Conservation (phyloP, 1,140 invertebrate species). For the Hyphantria cunea region DNA sequence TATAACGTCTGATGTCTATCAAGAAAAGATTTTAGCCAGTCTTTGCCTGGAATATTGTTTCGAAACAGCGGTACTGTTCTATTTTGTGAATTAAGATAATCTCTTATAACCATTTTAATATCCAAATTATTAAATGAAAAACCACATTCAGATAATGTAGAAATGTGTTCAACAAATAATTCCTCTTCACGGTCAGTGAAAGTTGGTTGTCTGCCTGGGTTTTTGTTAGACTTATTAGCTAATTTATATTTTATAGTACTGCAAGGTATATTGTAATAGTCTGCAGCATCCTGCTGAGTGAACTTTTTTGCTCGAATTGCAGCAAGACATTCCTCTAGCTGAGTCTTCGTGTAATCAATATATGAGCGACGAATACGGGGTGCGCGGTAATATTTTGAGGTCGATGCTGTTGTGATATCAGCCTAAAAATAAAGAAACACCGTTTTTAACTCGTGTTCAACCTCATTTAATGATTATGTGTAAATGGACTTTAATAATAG, state of each 20-base stretch:
- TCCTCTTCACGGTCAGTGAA: background rate
- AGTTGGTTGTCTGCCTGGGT: background rate
- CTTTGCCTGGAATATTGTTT: slow-evolving; percentile 1
- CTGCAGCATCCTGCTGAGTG: background rate
- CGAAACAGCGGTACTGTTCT: background rate
- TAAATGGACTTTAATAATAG: too few species aligned
- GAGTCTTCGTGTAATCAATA: background rate
- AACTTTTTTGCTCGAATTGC: background rate
- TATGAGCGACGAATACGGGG: background rate
- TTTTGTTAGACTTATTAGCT: background rate
- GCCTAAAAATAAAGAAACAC: background rate
- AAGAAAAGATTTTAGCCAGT: background rate
- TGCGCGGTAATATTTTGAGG: background rate
- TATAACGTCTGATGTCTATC: background rate
- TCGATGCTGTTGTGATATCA: too few species aligned
- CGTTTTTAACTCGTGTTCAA: too few species aligned
- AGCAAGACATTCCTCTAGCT: background rate
- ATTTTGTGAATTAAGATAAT: background rate
- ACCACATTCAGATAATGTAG: background rate
- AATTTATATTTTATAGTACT: slow-evolving; percentile 2
- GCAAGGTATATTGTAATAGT: background rate
- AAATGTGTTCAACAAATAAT: background rate
- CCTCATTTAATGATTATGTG: too few species aligned
- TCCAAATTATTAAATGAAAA: background rate
- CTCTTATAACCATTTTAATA: background rate